Percentiles rank a stretch among this genome's conserved stretches.
Evolutionary conservation across 2,888 invertebrate genomes (phyloP).

Genomic region (Dasypogon diadema): DNA sequence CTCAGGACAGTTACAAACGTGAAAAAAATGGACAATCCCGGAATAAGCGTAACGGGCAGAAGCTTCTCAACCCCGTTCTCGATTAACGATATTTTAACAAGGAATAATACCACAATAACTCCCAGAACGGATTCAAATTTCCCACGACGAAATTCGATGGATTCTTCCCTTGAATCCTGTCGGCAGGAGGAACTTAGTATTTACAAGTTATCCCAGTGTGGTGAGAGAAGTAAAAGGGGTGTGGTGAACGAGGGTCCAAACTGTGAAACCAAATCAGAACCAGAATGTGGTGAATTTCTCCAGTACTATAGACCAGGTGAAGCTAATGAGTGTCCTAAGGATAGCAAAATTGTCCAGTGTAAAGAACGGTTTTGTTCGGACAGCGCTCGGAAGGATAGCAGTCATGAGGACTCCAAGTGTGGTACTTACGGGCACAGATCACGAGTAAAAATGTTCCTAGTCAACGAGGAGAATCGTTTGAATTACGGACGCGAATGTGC

Average conservation of each 20-base stretch:
- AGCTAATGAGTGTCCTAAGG: background rate
- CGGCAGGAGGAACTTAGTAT: conserved; percentile 56
- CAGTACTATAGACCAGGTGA: conserved; percentile 31
- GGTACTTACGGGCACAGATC: conserved; percentile 36
- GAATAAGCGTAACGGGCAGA: conserved; percentile 60
- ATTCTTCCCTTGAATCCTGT: conserved; percentile 55
- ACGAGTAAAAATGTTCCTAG: conserved; percentile 41
- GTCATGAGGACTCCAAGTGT: background rate
- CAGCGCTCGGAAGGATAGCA: background rate
- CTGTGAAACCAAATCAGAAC: conserved; percentile 58
- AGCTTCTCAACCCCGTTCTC: conserved; percentile 76
- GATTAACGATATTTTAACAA: conserved; percentile 79
- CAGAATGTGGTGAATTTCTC: conserved; percentile 52
- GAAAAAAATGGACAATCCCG: conserved; percentile 52
- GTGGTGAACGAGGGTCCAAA: conserved; percentile 58
- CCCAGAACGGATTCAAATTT: conserved; percentile 54
- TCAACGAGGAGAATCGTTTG: background rate
- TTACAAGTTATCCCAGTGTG: conserved; percentile 54
- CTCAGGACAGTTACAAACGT: background rate
- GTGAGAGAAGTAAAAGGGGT: conserved; percentile 56
- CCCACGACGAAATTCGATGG: conserved; percentile 59
- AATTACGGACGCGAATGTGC: conserved; percentile 52
- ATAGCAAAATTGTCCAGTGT: background rate
- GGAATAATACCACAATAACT: conserved; percentile 62
- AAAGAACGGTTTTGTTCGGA: background rate